Evolutionary conservation across 2,113 vertebrate genomes (phyloP).

Genomic region (Corythaeola cristata): DNA sequence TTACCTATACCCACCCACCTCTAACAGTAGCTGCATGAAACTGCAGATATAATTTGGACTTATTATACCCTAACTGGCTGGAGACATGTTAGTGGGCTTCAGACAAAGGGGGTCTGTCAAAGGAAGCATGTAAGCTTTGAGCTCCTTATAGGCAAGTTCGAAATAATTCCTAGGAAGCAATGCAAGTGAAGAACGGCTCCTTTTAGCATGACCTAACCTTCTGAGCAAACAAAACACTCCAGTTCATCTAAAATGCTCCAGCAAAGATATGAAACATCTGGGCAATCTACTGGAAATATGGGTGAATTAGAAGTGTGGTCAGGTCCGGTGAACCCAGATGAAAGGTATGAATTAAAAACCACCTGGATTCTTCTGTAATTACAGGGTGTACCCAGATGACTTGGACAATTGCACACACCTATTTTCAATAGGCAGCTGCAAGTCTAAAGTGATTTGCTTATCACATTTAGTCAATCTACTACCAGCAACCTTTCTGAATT

Average conservation of each 20-base stretch:
- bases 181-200: neutral
- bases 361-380: conserved; percentile 35
- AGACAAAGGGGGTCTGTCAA: neutral
- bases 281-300: neutral
- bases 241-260: neutral
- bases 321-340: neutral
- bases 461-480: neutral
- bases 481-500: neutral
- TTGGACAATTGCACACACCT: neutral
- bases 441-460: neutral
- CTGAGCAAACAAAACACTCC: neutral
- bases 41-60: neutral
- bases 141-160: neutral
- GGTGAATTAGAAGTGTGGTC: neutral
- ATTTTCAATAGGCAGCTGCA: neutral
- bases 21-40: neutral
- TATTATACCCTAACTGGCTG: neutral
- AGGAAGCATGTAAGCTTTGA: neutral
- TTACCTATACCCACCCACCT: neutral
- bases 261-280: neutral
- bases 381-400: neutral
- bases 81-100: neutral
- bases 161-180: neutral
- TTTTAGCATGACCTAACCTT: neutral
- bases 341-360: conserved; percentile 23